Percentiles rank a stretch among this genome's conserved stretches.
Evolutionary conservation across 2,113 vertebrate species (phyloP).

Genomic region (Clarias macrocephalus): DNA sequence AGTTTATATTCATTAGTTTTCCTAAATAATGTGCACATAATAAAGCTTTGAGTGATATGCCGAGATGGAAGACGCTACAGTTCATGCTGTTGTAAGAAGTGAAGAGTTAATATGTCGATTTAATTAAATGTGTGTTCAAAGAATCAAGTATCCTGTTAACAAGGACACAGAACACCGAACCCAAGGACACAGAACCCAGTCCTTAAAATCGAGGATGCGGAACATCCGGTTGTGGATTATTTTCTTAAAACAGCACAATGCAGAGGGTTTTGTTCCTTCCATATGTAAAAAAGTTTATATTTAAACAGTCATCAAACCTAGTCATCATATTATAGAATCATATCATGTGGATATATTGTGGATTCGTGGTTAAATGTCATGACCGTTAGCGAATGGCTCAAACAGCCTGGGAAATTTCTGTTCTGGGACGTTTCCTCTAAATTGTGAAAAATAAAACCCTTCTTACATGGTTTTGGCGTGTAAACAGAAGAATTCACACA

Average conservation of each 20-base stretch:
- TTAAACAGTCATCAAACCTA: neutral
- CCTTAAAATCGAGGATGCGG: neutral
- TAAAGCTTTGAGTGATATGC: neutral
- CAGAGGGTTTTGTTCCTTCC: neutral
- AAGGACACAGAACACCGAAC: neutral
- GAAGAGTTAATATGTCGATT: neutral
- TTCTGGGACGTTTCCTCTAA: neutral
- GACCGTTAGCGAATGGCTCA: neutral
- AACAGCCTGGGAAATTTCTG: constrained; percentile 12
- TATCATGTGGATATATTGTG: neutral
- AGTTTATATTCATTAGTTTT: neutral
- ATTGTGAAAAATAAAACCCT: neutral
- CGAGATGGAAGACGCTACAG: neutral
- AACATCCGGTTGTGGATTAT: neutral
- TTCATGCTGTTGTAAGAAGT: neutral
- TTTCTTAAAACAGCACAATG: neutral
- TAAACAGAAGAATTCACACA: constrained; percentile 6
- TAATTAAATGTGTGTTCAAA: neutral
- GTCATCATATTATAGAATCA: neutral
- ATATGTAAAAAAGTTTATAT: neutral
- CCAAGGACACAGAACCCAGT: neutral
- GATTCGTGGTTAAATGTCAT: neutral
- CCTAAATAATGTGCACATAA: neutral
- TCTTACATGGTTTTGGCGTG: neutral
- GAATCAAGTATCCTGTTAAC: neutral